These are phyloP conservation scores for Nansenia antarctica DNA, from an alignment of 2,113 vertebrate genomes.

Conservation along the genomic window DNA sequence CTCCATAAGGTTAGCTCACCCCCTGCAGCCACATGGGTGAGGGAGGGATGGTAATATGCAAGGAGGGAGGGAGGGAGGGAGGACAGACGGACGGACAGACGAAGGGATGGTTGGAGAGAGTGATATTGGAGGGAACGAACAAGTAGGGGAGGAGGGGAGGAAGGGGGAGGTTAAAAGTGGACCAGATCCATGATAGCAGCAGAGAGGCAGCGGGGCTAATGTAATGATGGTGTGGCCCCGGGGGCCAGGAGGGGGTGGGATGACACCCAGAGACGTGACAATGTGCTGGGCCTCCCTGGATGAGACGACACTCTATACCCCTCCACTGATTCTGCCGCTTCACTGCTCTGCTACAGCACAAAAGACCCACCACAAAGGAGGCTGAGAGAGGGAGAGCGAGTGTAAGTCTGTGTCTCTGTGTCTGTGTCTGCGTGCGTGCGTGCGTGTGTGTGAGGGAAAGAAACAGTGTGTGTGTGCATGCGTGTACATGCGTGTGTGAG, in stretches of 20 bases:
- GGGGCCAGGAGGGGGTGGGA: background rate
- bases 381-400: background rate
- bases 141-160: too few species aligned
- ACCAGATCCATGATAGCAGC: background rate
- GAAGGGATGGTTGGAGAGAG: background rate
- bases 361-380: constrained; percentile 10
- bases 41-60: too few species aligned
- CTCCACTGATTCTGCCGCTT: background rate
- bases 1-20: constrained; percentile 63
- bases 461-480: background rate
- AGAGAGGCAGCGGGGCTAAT: constrained; percentile 20
- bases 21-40: constrained; percentile 19
- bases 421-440: too few species aligned
- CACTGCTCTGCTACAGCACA: too few species aligned
- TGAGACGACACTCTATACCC: background rate
- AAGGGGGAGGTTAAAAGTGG: background rate
- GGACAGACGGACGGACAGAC: background rate
- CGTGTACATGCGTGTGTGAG: background rate
- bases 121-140: too few species aligned
- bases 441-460: background rate
- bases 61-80: background rate
- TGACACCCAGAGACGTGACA: constrained; percentile 2
- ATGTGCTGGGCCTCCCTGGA: background rate
- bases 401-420: background rate
- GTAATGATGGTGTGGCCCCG: constrained; percentile 21